Percentiles rank a stretch among this genome's conserved stretches.
Conservation (phyloP, 2,888 invertebrate species). For the Polyommatus iphigenia region DNA sequence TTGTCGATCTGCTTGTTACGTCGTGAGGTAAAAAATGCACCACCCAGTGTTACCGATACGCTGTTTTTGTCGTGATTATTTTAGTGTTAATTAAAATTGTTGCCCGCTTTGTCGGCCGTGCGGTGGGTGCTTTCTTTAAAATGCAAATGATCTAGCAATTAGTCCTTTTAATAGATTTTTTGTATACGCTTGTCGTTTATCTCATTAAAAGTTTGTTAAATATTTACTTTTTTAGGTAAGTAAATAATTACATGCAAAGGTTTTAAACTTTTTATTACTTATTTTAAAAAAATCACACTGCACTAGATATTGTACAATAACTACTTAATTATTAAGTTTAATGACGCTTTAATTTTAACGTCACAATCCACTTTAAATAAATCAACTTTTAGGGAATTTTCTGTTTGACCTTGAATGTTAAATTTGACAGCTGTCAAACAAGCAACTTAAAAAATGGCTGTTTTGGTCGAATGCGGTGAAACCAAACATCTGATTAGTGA, state of each 20-base stretch:
- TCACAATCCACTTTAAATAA: no score
- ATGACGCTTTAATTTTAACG: no score
- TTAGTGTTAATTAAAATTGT: conserved; percentile 21
- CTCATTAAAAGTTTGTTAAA: neutral
- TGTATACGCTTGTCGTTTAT: neutral
- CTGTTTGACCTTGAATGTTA: neutral
- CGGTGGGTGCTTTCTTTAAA: conserved; percentile 5
- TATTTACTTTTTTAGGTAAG: neutral
- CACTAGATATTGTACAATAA: no score
- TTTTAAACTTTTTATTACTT: no score
- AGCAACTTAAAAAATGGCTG: neutral
- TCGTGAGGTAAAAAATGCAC: neutral
- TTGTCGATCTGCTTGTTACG: neutral
- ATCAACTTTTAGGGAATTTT: no score
- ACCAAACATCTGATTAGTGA: neutral
- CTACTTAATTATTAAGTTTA: no score
- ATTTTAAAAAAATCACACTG: no score
- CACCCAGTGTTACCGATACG: conserved; percentile 12
- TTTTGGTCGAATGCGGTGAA: neutral
- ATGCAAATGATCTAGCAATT: neutral
- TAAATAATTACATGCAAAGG: no score
- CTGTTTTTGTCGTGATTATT: conserved; percentile 19
- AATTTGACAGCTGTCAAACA: conserved; percentile 8
- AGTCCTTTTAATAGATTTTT: neutral
- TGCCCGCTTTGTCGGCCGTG: neutral